phyloP scores from a whole-genome alignment of 2,797 vertebrate species.

The Tachyglossus aculeatus region DNA sequence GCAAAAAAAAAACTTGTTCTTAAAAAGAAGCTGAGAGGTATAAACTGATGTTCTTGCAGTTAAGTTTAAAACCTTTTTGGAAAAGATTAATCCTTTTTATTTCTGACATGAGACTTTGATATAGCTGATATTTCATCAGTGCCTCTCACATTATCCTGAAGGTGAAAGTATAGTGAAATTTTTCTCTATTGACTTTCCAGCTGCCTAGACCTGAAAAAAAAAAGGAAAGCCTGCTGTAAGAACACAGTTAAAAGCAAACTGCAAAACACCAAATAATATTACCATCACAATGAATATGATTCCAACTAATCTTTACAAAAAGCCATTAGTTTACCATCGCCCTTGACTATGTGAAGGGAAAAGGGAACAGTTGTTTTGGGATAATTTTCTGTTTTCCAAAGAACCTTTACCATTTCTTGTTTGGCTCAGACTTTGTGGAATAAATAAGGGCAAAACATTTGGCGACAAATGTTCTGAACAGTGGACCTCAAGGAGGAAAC shows the following conservation, averaged over 20 bases:
- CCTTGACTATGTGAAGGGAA: neutral
- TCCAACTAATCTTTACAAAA: too few relatives aligned
- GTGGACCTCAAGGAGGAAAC: neutral
- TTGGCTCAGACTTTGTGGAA: neutral
- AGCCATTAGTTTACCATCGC: neutral
- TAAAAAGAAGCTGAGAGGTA: conserved; percentile 46
- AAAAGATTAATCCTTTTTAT: conserved; percentile 44
- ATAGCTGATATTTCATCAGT: conserved; percentile 34
- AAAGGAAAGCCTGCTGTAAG: too few relatives aligned
- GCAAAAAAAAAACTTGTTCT: conserved; percentile 52
- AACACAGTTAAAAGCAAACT: too few relatives aligned
- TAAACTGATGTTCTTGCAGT: conserved; percentile 43
- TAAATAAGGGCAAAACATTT: conserved; percentile 4
- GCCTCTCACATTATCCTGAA: conserved; percentile 30
- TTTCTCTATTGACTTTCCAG: conserved; percentile 3
- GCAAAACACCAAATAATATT: too few relatives aligned
- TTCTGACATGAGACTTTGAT: conserved; percentile 29
- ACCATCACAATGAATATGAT: too few relatives aligned
- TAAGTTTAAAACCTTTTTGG: conserved; percentile 43
- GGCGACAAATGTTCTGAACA: too few relatives aligned
- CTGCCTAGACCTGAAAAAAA: too few relatives aligned
- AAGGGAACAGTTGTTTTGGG: conserved; percentile 22
- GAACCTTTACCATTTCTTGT: neutral
- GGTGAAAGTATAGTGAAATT: conserved; percentile 19
- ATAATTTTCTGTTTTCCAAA: neutral